A percentile compares a stretch with the other conserved stretches of the same genome.
These are phyloP conservation scores for Lerista edwardsae DNA, from an alignment of 2,797 vertebrate species.

Conservation along the genomic window DNA sequence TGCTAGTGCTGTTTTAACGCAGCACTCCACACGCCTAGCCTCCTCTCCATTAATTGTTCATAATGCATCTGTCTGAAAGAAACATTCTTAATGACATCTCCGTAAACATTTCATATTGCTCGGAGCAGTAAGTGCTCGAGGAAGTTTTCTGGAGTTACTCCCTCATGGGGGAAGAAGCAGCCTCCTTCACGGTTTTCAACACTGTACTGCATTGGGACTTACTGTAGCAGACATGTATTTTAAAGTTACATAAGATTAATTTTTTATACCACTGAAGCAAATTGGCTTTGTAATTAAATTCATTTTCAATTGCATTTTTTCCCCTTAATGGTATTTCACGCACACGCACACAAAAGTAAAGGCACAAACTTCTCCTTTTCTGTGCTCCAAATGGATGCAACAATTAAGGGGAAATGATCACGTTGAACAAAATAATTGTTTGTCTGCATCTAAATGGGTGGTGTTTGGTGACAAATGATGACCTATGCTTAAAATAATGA, in stretches of 20 bases:
- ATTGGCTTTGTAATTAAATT: slow-evolving; percentile 66
- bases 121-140: slow-evolving; percentile 47
- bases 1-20: slow-evolving; percentile 24
- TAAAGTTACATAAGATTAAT: slow-evolving; percentile 63
- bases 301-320: slow-evolving; percentile 46
- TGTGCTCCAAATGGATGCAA: background rate
- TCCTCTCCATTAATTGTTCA: slow-evolving; percentile 50
- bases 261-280: slow-evolving; percentile 56
- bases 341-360: slow-evolving; percentile 38
- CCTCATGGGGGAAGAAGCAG: slow-evolving; percentile 37
- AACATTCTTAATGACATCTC: slow-evolving; percentile 34
- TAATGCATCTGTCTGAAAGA: slow-evolving; percentile 45
- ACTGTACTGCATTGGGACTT: slow-evolving; percentile 43
- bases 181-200: slow-evolving; percentile 38
- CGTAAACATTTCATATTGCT: slow-evolving; percentile 54
- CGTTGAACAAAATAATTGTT: background rate
- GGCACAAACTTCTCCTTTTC: background rate
- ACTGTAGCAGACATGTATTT: slow-evolving; percentile 49
- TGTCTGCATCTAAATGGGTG: slow-evolving; percentile 31
- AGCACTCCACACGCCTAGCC: background rate
- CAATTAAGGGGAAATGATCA: slow-evolving; percentile 31
- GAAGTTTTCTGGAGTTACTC: slow-evolving; percentile 36
- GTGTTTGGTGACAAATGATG: slow-evolving; percentile 35
- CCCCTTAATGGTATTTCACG: slow-evolving; percentile 23
- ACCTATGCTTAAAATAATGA: slow-evolving; percentile 21